These are phyloP conservation scores for Trachemys scripta DNA, from an alignment of 2,113 vertebrate genomes.

Conservation along the genomic window DNA sequence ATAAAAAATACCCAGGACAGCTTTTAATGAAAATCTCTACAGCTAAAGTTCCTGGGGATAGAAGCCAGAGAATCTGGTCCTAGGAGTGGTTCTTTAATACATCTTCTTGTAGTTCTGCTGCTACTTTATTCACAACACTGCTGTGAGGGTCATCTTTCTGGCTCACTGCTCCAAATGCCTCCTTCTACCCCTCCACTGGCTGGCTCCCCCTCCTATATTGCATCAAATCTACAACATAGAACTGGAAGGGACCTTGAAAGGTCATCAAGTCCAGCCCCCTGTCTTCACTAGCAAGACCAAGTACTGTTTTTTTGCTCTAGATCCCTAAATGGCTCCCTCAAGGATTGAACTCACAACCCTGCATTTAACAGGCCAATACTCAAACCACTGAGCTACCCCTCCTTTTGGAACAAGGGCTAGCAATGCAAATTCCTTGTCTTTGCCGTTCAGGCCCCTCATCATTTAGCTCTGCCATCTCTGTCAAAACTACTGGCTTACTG, in stretches of 20 bases:
- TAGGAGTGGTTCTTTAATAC: background rate
- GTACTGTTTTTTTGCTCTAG: no score
- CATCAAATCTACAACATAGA: background rate
- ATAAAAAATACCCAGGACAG: background rate
- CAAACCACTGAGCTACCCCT: no score
- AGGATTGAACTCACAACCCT: no score
- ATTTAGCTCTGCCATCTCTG: background rate
- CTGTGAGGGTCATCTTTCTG: background rate
- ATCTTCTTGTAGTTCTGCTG: background rate
- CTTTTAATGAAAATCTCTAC: background rate
- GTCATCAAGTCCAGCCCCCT: no score
- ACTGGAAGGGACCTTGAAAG: no score
- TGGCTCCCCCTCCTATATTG: background rate
- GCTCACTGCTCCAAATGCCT: background rate
- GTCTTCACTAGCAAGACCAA: no score
- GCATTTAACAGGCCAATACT: no score
- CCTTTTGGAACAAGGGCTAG: no score
- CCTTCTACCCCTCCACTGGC: background rate
- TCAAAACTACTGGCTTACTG: background rate
- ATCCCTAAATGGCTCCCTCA: no score
- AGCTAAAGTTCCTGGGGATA: background rate
- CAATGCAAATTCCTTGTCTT: background rate
- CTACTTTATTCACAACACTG: background rate
- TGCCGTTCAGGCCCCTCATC: accelerated
- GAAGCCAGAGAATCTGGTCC: background rate